These are phyloP conservation scores for Drosophila kurseongensis DNA, from an alignment of 1,140 invertebrate genomes.

Conservation along the genomic window DNA sequence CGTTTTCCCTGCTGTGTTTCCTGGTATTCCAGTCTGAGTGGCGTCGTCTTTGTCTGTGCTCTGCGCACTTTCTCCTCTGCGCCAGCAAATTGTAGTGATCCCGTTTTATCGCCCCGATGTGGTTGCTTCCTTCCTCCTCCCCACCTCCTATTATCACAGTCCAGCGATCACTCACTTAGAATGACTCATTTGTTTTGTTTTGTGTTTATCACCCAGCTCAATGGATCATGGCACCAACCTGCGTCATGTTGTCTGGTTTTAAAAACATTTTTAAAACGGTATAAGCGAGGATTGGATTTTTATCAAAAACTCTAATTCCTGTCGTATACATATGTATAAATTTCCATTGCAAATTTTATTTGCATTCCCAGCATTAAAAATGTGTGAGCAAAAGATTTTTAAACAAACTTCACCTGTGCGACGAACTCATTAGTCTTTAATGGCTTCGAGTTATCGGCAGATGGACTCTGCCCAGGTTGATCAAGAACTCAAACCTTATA, in stretches of 20 bases:
- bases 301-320: too few species aligned
- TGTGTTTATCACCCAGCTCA: constrained; percentile 46
- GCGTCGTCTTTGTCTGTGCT: constrained; percentile 49
- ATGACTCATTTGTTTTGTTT: constrained; percentile 65
- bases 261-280: not conserved
- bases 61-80: constrained; percentile 64
- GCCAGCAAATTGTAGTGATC: constrained; percentile 41
- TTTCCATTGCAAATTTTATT: too few species aligned
- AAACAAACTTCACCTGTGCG: too few species aligned
- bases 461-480: too few species aligned
- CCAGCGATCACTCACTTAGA: constrained; percentile 47
- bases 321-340: too few species aligned
- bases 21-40: constrained; percentile 10
- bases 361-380: too few species aligned
- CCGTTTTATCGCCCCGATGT: constrained; percentile 59
- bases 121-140: constrained; percentile 22
- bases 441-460: too few species aligned
- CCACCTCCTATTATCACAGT: constrained; percentile 15
- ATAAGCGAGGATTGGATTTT: too few species aligned
- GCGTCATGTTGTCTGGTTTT: constrained; percentile 16
- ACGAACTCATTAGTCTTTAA: too few species aligned
- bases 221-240: constrained; percentile 9
- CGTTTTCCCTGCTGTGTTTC: constrained; percentile 52
- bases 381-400: too few species aligned
- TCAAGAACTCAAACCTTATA: too few species aligned